Conservation (phyloP, 1,140 invertebrate species). For the Tetranychus urticae region DNA sequence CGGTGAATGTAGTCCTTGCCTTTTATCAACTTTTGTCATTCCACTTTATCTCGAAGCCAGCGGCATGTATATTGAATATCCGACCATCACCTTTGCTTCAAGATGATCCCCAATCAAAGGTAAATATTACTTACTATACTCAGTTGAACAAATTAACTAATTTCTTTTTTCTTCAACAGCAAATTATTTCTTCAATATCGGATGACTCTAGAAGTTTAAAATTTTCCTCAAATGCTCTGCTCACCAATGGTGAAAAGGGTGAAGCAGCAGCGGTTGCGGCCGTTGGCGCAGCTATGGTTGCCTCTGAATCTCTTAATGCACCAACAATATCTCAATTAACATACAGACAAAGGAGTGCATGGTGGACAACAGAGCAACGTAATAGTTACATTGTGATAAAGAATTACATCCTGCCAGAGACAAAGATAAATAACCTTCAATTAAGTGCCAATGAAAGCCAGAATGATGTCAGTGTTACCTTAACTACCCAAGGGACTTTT, state of each 20-base stretch:
- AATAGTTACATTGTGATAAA: constrained; percentile 73
- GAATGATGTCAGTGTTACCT: constrained; percentile 47
- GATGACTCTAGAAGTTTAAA: not conserved
- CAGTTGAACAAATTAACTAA: not conserved
- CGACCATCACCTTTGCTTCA: not conserved
- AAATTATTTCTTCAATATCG: not conserved
- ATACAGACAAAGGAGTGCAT: not conserved
- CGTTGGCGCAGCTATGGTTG: not conserved
- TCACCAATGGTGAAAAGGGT: not conserved
- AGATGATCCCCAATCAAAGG: not conserved
- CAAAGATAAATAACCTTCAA: not conserved
- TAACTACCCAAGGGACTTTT: constrained; percentile 62
- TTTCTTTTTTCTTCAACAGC: not conserved
- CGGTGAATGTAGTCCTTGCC: constrained; percentile 14
- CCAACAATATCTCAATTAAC: not conserved
- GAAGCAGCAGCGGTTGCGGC: not conserved
- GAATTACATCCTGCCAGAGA: constrained; percentile 41
- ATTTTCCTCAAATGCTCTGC: not conserved
- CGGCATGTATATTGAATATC: not conserved
- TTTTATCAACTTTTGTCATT: constrained; percentile 11
- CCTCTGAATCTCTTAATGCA: too few species aligned
- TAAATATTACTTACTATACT: not conserved
- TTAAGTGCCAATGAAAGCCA: not conserved
- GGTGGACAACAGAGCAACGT: constrained; percentile 28
- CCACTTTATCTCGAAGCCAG: not conserved